Conservation (phyloP, 2,797 vertebrate species). For the Falco naumanni region DNA sequence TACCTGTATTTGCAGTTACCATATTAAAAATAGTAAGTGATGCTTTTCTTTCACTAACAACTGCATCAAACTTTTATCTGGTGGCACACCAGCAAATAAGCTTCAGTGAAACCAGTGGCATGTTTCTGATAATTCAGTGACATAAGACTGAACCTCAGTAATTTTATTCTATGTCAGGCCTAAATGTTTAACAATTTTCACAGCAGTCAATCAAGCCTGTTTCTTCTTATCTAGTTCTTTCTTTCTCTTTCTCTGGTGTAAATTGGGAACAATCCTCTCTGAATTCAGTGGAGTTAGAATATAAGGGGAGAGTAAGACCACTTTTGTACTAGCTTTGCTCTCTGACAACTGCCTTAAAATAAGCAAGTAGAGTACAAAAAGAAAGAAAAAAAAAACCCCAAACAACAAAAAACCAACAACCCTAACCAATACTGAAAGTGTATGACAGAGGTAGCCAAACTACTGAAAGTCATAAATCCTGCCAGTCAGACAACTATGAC, state of each 20-base stretch:
- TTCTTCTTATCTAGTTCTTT: background rate
- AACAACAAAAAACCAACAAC: no score
- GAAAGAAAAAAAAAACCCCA: no score
- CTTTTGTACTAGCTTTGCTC: background rate
- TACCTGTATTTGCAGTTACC: background rate
- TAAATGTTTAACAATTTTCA: slow-evolving; percentile 30
- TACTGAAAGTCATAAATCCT: background rate
- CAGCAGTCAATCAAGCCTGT: background rate
- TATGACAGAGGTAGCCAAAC: background rate
- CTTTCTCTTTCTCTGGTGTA: background rate
- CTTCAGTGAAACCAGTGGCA: background rate
- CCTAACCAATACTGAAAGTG: background rate
- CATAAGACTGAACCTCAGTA: background rate
- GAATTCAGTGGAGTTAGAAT: background rate
- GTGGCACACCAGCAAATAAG: background rate
- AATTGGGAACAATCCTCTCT: background rate
- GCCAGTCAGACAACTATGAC: background rate
- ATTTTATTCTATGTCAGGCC: background rate
- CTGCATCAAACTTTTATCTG: background rate
- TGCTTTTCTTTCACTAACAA: background rate
- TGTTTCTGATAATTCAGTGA: background rate
- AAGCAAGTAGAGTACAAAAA: background rate
- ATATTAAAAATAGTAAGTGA: background rate
- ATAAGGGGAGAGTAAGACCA: background rate
- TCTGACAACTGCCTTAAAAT: background rate